Evolutionary conservation across 2,888 invertebrate species (phyloP).

Genomic region (Zygogramma bicolorata): DNA sequence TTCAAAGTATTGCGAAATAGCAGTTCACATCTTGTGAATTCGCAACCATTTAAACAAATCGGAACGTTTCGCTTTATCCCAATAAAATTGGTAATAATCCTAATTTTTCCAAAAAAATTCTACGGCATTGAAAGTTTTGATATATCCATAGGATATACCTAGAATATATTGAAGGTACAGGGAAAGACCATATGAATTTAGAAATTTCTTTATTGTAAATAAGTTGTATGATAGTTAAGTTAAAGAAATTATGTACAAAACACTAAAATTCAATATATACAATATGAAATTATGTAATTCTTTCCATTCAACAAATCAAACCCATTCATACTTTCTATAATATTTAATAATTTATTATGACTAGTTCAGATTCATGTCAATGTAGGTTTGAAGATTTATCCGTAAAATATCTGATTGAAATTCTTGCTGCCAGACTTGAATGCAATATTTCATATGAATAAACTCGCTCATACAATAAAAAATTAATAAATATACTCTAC

Average conservation of each 20-base stretch:
- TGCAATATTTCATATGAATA: slow-evolving; percentile 55
- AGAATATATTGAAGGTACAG: neutral
- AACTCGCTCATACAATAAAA: slow-evolving; percentile 48
- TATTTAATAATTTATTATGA: slow-evolving; percentile 63
- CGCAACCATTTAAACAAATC: too few species aligned
- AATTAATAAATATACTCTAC: slow-evolving; percentile 55
- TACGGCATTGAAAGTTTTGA: too few species aligned
- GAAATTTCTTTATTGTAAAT: slow-evolving; percentile 65
- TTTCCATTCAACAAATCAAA: slow-evolving; percentile 56
- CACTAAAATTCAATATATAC: slow-evolving; percentile 63
- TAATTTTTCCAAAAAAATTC: too few species aligned
- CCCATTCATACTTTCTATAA: slow-evolving; percentile 56
- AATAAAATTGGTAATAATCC: too few species aligned
- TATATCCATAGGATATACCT: too few species aligned
- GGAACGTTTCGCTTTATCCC: too few species aligned
- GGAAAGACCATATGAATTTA: neutral
- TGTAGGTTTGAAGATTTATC: slow-evolving; percentile 18
- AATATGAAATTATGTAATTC: slow-evolving; percentile 63
- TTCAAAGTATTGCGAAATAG: too few species aligned
- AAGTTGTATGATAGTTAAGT: slow-evolving; percentile 62
- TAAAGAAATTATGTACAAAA: slow-evolving; percentile 67
- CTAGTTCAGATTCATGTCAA: slow-evolving; percentile 63
- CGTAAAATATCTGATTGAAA: neutral
- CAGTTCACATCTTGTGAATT: too few species aligned
- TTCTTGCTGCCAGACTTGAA: slow-evolving; percentile 54